Evolutionary conservation across 2,113 vertebrate species (phyloP).

Genomic region (Gavialis gangeticus): DNA sequence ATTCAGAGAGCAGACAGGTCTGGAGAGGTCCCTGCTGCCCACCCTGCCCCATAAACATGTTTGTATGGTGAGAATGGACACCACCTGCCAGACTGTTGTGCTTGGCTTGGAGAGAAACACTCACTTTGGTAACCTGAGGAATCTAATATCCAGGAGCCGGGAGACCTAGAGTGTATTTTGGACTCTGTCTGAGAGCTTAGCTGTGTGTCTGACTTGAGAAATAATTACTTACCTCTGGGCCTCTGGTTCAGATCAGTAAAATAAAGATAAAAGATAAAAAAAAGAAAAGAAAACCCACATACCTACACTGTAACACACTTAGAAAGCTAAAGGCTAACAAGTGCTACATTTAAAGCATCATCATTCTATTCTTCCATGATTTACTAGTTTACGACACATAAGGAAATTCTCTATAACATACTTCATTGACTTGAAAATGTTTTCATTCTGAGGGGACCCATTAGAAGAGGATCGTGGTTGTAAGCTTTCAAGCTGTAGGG

Average conservation of each 20-base stretch:
- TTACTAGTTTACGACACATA: not conserved
- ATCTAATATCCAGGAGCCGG: not conserved
- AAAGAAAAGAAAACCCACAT: not conserved
- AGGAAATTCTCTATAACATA: not conserved
- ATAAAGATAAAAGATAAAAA: not conserved
- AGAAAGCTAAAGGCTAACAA: accelerated
- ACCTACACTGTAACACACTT: not conserved
- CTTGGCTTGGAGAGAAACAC: not conserved
- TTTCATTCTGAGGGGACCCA: not conserved
- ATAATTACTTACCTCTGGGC: not conserved
- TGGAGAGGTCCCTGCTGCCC: not conserved
- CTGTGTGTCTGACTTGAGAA: not conserved
- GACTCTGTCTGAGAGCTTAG: not conserved
- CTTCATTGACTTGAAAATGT: not conserved
- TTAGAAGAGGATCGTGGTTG: not conserved
- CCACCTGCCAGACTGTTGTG: not conserved
- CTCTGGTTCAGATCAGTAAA: not conserved
- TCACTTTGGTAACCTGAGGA: not conserved
- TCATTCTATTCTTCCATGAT: accelerated
- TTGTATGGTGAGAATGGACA: not conserved
- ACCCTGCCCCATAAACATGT: not conserved
- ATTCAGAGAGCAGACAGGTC: not conserved
- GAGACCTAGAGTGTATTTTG: not conserved
- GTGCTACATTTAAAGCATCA: not conserved
- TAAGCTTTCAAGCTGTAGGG: not conserved